Evolutionary conservation across 1,140 invertebrate species (phyloP).

Genomic region (Propsilocerus akamusi): DNA sequence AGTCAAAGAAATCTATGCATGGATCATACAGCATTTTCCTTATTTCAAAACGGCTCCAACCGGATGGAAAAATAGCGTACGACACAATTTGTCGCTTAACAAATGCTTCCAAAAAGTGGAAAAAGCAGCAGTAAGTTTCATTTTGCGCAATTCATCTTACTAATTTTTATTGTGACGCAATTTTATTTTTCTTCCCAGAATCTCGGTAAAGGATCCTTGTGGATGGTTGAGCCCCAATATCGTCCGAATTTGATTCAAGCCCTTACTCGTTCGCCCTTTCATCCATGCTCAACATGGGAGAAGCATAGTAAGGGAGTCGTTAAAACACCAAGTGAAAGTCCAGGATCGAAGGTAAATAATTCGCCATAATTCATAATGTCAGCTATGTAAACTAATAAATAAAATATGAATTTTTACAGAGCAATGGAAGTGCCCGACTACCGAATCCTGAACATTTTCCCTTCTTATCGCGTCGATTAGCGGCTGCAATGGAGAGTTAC

Average conservation of each 20-base stretch:
- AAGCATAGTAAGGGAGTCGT: conserved; percentile 17
- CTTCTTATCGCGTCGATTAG: conserved; percentile 48
- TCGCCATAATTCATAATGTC: background rate
- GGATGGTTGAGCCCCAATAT: conserved; percentile 85
- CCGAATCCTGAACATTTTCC: conserved; percentile 61
- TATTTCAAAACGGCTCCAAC: conserved; percentile 92
- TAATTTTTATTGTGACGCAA: background rate
- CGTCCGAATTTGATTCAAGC: conserved; percentile 71
- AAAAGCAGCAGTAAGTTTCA: conserved; percentile 53
- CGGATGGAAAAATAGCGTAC: conserved; percentile 95
- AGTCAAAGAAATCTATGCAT: conserved; percentile 95
- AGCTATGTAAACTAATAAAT: background rate
- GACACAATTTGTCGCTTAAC: conserved; percentile 89
- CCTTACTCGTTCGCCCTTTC: conserved; percentile 62
- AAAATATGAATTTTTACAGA: background rate
- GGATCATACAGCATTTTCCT: conserved; percentile 92
- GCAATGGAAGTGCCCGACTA: conserved; percentile 23
- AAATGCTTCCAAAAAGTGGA: conserved; percentile 96
- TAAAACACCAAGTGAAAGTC: conserved; percentile 8
- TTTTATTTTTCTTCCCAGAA: conserved; percentile 33
- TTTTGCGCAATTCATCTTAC: background rate
- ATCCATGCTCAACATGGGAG: conserved; percentile 36
- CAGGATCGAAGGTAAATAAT: background rate
- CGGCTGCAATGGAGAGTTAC: conserved; percentile 24
- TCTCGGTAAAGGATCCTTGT: conserved; percentile 83